phyloP scores from a whole-genome alignment of 2,888 invertebrate species.

The Hydroisotoma schaefferi region DNA sequence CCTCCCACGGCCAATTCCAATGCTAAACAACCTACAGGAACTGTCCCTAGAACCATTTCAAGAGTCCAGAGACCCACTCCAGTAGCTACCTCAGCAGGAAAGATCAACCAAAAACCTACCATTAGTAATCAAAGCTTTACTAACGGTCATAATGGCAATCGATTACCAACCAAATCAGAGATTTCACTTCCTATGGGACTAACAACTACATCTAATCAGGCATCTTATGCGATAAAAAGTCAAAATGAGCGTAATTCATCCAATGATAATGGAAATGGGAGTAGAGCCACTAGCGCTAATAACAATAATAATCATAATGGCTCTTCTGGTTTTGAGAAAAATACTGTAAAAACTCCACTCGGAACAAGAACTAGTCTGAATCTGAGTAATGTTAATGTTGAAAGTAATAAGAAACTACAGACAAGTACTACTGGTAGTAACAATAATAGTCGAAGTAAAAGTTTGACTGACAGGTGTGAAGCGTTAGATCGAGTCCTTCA shows the following conservation, averaged over 20 bases:
- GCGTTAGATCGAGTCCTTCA: constrained; percentile 41
- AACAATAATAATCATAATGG: constrained; percentile 2
- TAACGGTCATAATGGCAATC: constrained; percentile 24
- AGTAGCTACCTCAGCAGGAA: neutral
- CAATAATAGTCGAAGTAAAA: constrained; percentile 32
- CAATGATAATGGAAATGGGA: constrained; percentile 8
- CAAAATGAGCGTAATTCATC: constrained; percentile 2
- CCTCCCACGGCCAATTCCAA: constrained; percentile 28
- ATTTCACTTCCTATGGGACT: constrained; percentile 41
- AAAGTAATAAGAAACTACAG: neutral
- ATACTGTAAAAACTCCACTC: constrained; percentile 8
- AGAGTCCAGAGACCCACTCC: neutral
- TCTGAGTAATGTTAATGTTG: neutral
- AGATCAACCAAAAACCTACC: constrained; percentile 5
- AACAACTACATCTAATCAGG: constrained; percentile 30
- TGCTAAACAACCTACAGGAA: neutral
- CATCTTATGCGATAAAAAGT: constrained; percentile 6
- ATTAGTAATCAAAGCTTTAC: constrained; percentile 12
- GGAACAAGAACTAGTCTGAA: constrained; percentile 4
- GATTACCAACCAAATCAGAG: constrained; percentile 37
- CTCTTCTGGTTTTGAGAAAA: constrained; percentile 14
- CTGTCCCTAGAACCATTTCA: constrained; percentile 3
- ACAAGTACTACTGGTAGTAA: neutral
- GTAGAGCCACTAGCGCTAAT: neutral
- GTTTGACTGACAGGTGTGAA: constrained; percentile 43